Evolutionary conservation across 2,797 vertebrate genomes (phyloP), one percentile per base, ranked within the genome.

Genomic region (Danio aesculapii): DNA sequence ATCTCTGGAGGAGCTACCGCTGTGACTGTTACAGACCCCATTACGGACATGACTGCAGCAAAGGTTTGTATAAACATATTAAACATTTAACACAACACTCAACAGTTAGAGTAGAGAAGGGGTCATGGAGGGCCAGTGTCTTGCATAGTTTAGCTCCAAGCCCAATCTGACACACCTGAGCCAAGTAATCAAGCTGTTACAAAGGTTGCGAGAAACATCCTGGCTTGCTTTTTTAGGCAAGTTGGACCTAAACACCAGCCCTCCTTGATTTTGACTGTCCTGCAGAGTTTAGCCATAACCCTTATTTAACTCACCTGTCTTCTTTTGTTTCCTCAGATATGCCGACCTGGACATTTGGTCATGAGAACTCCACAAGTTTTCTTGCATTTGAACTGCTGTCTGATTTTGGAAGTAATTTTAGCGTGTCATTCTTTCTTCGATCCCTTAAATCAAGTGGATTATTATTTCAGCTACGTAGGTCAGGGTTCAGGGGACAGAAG

Each of bases 1-100:
- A 99, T 87, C 92, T 96, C n/a, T 99, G 98, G 98, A 94, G 92
- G 62, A 91, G 88, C 86, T 97, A 95, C 84, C 90, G 11, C 9
- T 99, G 97, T 0, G 89, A 95, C 89, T 99, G 98, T 72, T 73
- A 90, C 11, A 93, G 97, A 75, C 97, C 98, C 2, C 96, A 95
- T 0, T 81, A 92, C 1, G 93, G 96, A 10, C 88, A 92, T 12
- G 92, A 87, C 0, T 99, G 98, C 78, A 88, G 86, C 0, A 83
- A 95, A 0, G 97, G 98, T 99, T 89, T 93, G 93, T 19, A 21
- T 66, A 1, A 39, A 50, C 71, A 55, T 12, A 41, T 70, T 30
- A 30, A 30, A 30, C 30, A 30, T 30, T 30, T 30, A 30, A 30
- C n/a, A n/a, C n/a, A n/a, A n/a, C 30, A 30, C 30, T 30, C 3